Percentiles rank a stretch among this genome's conserved stretches.
Conservation (phyloP, 2,113 vertebrate genomes). For the Pedionomus torquatus region DNA sequence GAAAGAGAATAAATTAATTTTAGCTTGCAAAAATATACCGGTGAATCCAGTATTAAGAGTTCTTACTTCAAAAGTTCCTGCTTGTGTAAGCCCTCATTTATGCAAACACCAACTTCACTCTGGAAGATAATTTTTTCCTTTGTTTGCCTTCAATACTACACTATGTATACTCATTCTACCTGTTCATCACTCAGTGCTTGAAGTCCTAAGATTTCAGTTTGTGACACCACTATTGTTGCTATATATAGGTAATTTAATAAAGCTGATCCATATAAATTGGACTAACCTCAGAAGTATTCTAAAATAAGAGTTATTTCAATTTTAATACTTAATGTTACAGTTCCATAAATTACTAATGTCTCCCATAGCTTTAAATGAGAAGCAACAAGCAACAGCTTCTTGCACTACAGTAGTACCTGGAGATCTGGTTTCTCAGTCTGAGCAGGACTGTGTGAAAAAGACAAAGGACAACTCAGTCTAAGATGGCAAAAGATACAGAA, state of each 20-base stretch:
- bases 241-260: not conserved
- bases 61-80: not conserved
- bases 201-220: not conserved
- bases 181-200: not conserved
- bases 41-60: not conserved
- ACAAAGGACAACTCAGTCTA: not conserved
- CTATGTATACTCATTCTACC: not conserved
- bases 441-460: not conserved
- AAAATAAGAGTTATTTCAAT: not conserved
- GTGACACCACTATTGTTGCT: not conserved
- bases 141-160: not conserved
- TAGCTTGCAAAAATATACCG: not conserved
- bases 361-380: not conserved
- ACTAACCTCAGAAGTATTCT: not conserved
- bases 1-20: not conserved
- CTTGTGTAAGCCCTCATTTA: not conserved
- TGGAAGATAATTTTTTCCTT: not conserved
- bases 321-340: not conserved
- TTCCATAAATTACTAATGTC: not conserved
- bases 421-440: not conserved
- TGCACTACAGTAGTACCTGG: not conserved
- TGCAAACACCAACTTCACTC: not conserved
- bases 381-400: not conserved
- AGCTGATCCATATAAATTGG: not conserved
- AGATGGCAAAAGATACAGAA: not conserved